Evolutionary conservation across 2,888 invertebrate species (phyloP).

Genomic region (Dasypogon diadema): DNA sequence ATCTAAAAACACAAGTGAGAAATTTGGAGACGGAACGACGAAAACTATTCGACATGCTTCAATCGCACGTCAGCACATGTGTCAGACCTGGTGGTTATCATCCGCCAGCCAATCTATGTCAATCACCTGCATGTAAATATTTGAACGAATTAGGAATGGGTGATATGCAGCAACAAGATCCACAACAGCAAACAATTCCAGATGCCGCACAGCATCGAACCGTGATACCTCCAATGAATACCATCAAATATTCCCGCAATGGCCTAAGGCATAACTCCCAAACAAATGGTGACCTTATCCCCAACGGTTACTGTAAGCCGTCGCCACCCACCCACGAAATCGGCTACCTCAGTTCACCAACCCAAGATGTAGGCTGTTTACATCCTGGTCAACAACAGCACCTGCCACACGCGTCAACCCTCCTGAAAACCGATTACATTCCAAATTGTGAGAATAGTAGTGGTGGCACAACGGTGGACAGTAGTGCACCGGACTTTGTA

Average conservation of each 20-base stretch:
- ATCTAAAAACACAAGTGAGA: constrained; percentile 85
- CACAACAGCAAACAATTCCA: constrained; percentile 58
- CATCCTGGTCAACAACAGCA: constrained; percentile 53
- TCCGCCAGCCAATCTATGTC: constrained; percentile 64
- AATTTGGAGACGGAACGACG: constrained; percentile 83
- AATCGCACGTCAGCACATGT: constrained; percentile 80
- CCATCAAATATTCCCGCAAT: constrained; percentile 65
- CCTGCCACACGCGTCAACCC: constrained; percentile 10
- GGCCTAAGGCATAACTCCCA: constrained; percentile 57
- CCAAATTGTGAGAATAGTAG: constrained; percentile 60
- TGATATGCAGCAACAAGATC: constrained; percentile 58
- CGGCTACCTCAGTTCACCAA: constrained; percentile 65
- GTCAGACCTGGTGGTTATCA: constrained; percentile 67
- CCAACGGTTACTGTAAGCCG: constrained; percentile 67
- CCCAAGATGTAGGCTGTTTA: constrained; percentile 61
- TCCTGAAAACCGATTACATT: constrained; percentile 62
- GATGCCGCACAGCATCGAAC: constrained; percentile 60
- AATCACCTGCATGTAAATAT: constrained; percentile 67
- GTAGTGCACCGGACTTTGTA: constrained; percentile 65
- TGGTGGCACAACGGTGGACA: constrained; percentile 56
- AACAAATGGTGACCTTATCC: constrained; percentile 59
- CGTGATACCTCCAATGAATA: constrained; percentile 67
- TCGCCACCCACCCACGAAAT: constrained; percentile 67
- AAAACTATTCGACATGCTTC: constrained; percentile 83
- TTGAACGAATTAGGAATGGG: constrained; percentile 63